Conservation (phyloP, 2,797 vertebrate species). For the Acanthiza pusilla region DNA sequence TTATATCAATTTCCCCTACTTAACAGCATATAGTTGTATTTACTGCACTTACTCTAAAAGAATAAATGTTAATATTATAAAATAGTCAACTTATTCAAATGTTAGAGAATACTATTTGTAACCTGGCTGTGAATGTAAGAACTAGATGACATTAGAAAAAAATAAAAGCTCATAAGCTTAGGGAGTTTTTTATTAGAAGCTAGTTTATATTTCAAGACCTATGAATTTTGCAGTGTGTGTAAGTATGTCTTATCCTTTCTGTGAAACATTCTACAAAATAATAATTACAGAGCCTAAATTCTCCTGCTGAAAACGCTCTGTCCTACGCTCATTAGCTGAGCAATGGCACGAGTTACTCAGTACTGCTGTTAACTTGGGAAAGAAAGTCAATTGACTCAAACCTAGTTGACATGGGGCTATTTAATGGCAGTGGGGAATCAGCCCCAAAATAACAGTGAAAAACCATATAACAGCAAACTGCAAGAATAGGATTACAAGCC, state of each 20-base stretch:
- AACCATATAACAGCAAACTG: background rate
- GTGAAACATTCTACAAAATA: background rate
- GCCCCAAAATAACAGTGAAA: background rate
- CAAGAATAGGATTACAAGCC: background rate
- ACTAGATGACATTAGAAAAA: background rate
- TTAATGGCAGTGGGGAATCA: background rate
- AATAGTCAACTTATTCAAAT: background rate
- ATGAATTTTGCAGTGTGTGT: background rate
- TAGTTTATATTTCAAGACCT: background rate
- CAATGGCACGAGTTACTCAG: background rate
- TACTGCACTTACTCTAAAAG: background rate
- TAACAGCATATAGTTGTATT: background rate
- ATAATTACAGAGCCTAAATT: background rate
- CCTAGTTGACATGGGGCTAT: background rate
- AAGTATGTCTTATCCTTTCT: background rate
- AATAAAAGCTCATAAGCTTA: background rate
- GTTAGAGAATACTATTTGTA: background rate
- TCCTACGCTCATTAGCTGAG: background rate
- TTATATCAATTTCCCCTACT: background rate
- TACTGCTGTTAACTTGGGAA: background rate
- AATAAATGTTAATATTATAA: background rate
- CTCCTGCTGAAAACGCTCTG: background rate
- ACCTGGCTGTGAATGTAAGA: background rate
- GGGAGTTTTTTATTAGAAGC: background rate
- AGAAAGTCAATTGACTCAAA: background rate